Evolutionary conservation across 1,140 invertebrate species (phyloP), one percentile per base, ranked within the genome.

Genomic region (Acarapis woodi): DNA sequence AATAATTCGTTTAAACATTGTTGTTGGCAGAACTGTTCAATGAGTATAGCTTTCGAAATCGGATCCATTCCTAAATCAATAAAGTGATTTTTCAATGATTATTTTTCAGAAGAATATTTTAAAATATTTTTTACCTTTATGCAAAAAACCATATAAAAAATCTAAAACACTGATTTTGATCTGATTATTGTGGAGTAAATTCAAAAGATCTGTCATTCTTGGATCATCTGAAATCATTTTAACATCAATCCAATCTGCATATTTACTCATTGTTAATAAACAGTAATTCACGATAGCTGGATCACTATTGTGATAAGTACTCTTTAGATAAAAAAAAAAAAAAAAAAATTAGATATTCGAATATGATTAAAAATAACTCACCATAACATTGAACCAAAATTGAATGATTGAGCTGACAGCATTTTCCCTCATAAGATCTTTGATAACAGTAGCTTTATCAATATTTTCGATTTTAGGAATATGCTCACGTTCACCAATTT

Each of bases 51-150:
- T 49, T 66, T 67, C 3, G 56, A 53, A 9, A 57, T 39, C 3
- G 63, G 62, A 9, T 66, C 63, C 64, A 67, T 67, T 29, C 64
- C n/a, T n/a, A n/a, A n/a, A n/a, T n/a, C n/a, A n/a, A n/a, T n/a
- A n/a, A n/a, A n/a, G n/a, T n/a, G n/a, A n/a, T n/a, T n/a, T n/a
- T n/a, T n/a, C n/a, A n/a, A n/a, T n/a, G n/a, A n/a, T n/a, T n/a
- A n/a, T n/a, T n/a, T n/a, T n/a, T n/a, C n/a, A n/a, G n/a, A n/a
- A n/a, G n/a, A n/a, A n/a, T n/a, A n/a, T n/a, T n/a, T n/a, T n/a
- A n/a, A n/a, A n/a, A n/a, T n/a, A n/a, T n/a, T n/a, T n/a, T n/a
- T n/a, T n/a, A n/a, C n/a, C 64, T 49, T 67, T 67, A 23, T 48
- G 52, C 19, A 66, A 51, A 23, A 66, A 61, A 37, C 62, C 61